phyloP scores from a whole-genome alignment of 2,113 vertebrate genomes.

The Fulica atra region DNA sequence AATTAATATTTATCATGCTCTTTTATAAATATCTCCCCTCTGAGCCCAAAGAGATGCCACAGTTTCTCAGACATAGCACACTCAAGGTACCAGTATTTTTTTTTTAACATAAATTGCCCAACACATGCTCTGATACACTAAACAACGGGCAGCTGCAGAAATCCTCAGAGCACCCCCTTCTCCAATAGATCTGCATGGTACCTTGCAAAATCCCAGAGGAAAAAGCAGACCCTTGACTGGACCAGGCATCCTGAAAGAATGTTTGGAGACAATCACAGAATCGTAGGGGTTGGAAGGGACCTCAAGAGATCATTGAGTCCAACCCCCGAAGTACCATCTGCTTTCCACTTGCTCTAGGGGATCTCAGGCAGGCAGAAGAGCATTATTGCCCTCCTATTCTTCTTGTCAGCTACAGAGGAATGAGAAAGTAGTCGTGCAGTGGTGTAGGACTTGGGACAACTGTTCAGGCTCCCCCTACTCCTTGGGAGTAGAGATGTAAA shows the following conservation, averaged over 20 bases:
- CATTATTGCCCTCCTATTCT: not conserved
- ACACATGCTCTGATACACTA: accelerated
- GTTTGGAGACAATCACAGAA: not conserved
- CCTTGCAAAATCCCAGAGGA: not conserved
- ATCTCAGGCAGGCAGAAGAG: not conserved
- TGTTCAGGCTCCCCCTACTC: not conserved
- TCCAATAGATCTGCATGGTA: not conserved
- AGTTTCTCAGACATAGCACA: not conserved
- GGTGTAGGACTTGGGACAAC: accelerated
- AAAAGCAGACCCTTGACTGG: not conserved
- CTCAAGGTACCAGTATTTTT: not conserved
- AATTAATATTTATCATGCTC: not conserved
- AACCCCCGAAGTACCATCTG: not conserved
- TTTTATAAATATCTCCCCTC: not conserved
- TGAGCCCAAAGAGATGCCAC: not conserved
- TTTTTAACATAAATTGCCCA: not conserved
- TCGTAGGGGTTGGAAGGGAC: too few relatives aligned
- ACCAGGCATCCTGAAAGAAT: not conserved
- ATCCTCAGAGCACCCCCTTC: not conserved
- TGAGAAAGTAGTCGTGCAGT: not conserved
- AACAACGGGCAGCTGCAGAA: not conserved
- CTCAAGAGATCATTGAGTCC: too few relatives aligned
- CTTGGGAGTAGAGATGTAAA: not conserved
- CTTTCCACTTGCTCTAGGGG: not conserved
- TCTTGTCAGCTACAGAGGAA: not conserved